phyloP scores from a whole-genome alignment of 2,113 vertebrate genomes.

The Ceratotherium simum region DNA sequence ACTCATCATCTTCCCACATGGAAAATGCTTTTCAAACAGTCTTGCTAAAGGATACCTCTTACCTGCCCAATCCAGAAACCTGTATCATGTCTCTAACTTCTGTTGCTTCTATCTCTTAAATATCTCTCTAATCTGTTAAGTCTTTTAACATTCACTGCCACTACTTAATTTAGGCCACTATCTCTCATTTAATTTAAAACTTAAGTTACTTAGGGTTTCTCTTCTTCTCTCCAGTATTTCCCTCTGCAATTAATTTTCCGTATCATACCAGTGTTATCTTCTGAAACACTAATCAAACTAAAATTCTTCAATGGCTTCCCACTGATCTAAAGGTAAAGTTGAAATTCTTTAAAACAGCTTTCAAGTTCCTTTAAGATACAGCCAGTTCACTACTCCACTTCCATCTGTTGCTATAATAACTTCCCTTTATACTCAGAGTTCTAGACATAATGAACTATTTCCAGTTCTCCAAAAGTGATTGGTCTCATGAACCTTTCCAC shows the following conservation, averaged over 20 bases:
- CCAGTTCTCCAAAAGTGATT: neutral
- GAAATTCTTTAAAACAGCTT: neutral
- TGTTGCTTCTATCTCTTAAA: neutral
- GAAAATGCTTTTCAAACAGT: neutral
- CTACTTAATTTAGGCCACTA: neutral
- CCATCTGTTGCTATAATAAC: neutral
- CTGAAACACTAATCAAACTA: slow-evolving; percentile 39
- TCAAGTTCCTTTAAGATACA: neutral
- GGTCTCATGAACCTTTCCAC: neutral
- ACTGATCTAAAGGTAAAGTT: neutral
- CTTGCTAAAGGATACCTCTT: neutral
- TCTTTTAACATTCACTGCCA: neutral
- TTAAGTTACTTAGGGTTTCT: neutral
- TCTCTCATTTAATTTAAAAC: slow-evolving; percentile 21
- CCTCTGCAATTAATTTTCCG: neutral
- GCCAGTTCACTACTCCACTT: neutral
- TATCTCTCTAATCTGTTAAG: neutral
- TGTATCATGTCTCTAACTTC: neutral
- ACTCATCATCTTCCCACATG: neutral
- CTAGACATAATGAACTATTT: neutral
- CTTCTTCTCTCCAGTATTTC: neutral
- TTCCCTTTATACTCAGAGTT: neutral
- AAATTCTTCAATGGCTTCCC: neutral
- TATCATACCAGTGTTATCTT: neutral
- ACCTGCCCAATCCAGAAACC: neutral